These are phyloP conservation scores for Octodon degus DNA, from an alignment of 2,113 vertebrate species.

Conservation along the genomic window DNA sequence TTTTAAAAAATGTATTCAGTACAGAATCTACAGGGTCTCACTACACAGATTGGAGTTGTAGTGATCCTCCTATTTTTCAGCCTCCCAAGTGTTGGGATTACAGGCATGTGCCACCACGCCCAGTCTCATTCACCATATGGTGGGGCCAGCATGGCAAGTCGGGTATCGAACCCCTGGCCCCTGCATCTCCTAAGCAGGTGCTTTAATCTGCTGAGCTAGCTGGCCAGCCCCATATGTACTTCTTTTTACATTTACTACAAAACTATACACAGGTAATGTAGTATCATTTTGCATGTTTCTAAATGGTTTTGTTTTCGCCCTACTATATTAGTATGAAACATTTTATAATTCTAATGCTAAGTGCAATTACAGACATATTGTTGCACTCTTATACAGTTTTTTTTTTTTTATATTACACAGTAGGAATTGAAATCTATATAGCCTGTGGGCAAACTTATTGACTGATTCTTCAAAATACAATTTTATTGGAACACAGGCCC, in stretches of 20 bases:
- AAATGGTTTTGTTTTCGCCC: conserved; percentile 15
- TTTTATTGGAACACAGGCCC: conserved; percentile 7
- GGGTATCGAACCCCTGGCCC: too few species aligned
- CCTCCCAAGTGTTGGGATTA: too few species aligned
- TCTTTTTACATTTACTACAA: conserved; percentile 42
- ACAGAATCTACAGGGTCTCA: too few species aligned
- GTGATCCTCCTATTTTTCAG: too few species aligned
- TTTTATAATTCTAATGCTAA: conserved; percentile 32
- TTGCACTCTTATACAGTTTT: not conserved
- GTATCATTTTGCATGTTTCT: conserved; percentile 16
- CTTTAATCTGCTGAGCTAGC: too few species aligned
- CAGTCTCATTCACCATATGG: too few species aligned
- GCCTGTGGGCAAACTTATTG: not conserved
- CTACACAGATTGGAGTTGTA: too few species aligned
- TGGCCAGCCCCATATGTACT: not conserved
- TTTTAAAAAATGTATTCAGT: not conserved
- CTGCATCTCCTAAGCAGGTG: too few species aligned
- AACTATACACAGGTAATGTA: not conserved
- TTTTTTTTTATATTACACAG: conserved; percentile 22
- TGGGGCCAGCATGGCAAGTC: too few species aligned
- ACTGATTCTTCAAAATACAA: conserved; percentile 23
- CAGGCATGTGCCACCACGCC: too few species aligned
- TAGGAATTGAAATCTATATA: not conserved
- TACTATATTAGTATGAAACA: conserved; percentile 6
- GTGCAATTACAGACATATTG: conserved; percentile 36